Percentiles rank a stretch among this genome's conserved stretches.
Conservation (phyloP, 2,888 invertebrate species). For the Diarsia rubi region DNA sequence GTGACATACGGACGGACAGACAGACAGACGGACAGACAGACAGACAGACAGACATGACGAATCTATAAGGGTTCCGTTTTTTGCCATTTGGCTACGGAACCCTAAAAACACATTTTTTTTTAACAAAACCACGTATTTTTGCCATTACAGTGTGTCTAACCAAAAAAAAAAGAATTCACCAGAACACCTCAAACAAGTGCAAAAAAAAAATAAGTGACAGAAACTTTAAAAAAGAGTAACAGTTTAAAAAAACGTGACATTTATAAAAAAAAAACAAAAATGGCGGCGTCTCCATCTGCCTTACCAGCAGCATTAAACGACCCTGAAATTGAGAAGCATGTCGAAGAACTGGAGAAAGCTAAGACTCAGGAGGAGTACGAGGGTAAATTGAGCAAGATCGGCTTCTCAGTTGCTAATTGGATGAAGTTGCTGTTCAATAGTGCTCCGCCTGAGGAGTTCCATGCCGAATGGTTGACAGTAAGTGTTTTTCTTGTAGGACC, state of each 20-base stretch:
- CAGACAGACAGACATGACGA: too few relatives aligned
- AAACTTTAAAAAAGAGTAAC: neutral
- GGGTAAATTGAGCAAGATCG: conserved; percentile 73
- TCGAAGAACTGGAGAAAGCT: conserved; percentile 75
- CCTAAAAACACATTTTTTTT: too few relatives aligned
- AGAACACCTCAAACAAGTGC: conserved; percentile 1
- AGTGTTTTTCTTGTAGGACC: conserved; percentile 61
- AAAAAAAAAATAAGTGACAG: neutral
- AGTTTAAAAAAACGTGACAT: conserved; percentile 13
- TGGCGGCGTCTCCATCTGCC: conserved; percentile 74
- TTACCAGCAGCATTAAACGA: conserved; percentile 61
- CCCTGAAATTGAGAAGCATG: conserved; percentile 76
- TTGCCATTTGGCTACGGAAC: too few relatives aligned
- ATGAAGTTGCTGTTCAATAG: conserved; percentile 84
- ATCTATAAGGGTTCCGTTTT: too few relatives aligned
- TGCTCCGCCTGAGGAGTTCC: conserved; percentile 72
- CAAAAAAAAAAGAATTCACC: conserved; percentile 7
- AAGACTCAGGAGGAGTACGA: conserved; percentile 80
- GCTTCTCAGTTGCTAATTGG: conserved; percentile 79
- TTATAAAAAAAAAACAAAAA: conserved; percentile 68
- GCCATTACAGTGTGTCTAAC: neutral
- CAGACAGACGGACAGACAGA: too few relatives aligned
- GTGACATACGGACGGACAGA: too few relatives aligned
- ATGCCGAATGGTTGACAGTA: conserved; percentile 84
- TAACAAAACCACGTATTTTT: neutral